These are phyloP conservation scores for Cerceris ruficornis DNA, from an alignment of 2,888 invertebrate genomes.

Conservation along the genomic window DNA sequence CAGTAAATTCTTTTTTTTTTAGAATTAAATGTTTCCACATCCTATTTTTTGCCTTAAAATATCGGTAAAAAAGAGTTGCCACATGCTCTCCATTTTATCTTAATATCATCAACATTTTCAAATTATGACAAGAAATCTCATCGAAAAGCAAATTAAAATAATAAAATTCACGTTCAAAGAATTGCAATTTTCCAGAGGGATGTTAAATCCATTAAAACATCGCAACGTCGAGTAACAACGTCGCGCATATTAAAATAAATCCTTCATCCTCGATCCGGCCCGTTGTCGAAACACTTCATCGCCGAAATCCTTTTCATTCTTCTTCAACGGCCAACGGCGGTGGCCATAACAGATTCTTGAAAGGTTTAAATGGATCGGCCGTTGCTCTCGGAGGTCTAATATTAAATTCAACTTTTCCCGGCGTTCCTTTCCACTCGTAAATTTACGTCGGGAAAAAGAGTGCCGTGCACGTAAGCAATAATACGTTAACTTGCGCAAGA, in stretches of 20 bases:
- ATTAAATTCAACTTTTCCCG: slow-evolving; percentile 44
- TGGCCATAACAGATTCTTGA: slow-evolving; percentile 15
- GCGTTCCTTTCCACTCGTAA: slow-evolving; percentile 35
- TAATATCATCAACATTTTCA: too few relatives aligned
- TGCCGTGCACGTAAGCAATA: neutral
- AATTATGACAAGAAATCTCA: too few relatives aligned
- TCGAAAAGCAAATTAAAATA: too few relatives aligned
- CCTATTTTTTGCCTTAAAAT: too few relatives aligned
- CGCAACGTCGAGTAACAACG: neutral
- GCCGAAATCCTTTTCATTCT: neutral
- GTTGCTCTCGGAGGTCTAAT: slow-evolving; percentile 29
- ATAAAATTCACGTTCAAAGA: too few relatives aligned
- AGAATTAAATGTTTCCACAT: too few relatives aligned
- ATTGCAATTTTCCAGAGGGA: neutral
- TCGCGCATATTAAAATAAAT: slow-evolving; percentile 17
- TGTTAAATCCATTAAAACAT: too few relatives aligned
- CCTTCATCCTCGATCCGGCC: slow-evolving; percentile 9
- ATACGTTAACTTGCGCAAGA: slow-evolving; percentile 6
- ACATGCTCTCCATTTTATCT: too few relatives aligned
- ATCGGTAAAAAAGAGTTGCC: too few relatives aligned
- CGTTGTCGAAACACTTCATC: neutral
- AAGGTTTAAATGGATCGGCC: slow-evolving; percentile 43
- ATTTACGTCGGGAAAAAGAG: slow-evolving; percentile 27
- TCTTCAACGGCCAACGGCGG: neutral
- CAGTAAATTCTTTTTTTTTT: too few relatives aligned